A percentile compares a stretch with the other conserved stretches of the same genome.
Conservation (phyloP, 2,797 vertebrate genomes). For the Zenarchopterus dispar region DNA sequence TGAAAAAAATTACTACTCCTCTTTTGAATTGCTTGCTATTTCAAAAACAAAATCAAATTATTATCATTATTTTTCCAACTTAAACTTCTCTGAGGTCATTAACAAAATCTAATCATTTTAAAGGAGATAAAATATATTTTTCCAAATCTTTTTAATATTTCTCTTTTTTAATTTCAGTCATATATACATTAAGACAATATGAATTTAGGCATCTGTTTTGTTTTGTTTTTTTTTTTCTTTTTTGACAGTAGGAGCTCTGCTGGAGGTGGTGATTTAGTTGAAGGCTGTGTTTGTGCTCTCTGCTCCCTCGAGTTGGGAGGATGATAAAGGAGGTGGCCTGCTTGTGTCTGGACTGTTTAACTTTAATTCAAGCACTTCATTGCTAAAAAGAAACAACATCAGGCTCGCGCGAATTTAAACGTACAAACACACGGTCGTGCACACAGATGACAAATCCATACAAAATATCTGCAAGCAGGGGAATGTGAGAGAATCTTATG, state of each 20-base stretch:
- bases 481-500: not conserved
- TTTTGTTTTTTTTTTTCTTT: not conserved
- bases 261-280: constrained; percentile 51
- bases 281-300: constrained; percentile 51
- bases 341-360: constrained; percentile 63
- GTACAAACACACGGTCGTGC: constrained; percentile 11
- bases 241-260: constrained; percentile 26
- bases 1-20: no score
- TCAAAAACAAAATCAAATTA: no score
- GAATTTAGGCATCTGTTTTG: not conserved
- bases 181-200: not conserved
- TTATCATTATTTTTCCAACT: no score
- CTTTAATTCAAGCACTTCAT: constrained; percentile 56
- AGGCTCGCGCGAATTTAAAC: not conserved
- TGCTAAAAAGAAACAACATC: constrained; percentile 32
- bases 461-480: not conserved
- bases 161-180: no score
- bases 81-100: no score
- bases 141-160: no score
- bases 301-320: constrained; percentile 21
- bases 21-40: no score
- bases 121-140: no score
- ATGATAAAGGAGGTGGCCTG: constrained; percentile 61
- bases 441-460: constrained; percentile 19
- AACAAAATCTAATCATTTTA: no score